phyloP scores from a whole-genome alignment of 2,113 vertebrate species.

The Prinia subflava region DNA sequence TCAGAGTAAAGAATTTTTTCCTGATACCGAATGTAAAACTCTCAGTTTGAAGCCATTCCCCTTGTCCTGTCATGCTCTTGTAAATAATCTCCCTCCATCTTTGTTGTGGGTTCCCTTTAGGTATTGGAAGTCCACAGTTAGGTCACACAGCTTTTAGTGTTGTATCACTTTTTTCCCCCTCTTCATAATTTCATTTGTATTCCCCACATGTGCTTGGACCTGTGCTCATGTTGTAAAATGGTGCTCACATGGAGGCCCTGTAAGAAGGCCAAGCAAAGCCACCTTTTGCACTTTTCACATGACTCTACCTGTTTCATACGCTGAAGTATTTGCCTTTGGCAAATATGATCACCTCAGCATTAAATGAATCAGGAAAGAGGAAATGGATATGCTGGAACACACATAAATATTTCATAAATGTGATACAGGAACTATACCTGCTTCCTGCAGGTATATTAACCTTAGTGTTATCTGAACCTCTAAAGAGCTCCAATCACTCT shows the following conservation, averaged over 20 bases:
- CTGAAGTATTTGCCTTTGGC: not conserved
- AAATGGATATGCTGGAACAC: not conserved
- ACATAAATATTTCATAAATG: not conserved
- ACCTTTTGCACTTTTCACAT: not conserved
- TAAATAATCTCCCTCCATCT: not conserved
- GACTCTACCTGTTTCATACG: not conserved
- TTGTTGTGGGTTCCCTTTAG: not conserved
- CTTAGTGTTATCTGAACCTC: not conserved
- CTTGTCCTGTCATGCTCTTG: not conserved
- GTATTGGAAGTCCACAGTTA: not conserved
- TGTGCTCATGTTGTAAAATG: accelerated
- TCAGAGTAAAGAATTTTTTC: not conserved
- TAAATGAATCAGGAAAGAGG: not conserved
- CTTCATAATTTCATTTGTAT: not conserved
- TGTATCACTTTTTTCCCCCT: not conserved
- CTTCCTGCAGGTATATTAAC: not conserved
- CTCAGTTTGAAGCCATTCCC: not conserved
- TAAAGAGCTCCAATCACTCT: not conserved
- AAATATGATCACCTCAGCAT: not conserved
- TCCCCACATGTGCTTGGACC: not conserved
- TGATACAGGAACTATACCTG: not conserved
- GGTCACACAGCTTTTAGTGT: not conserved
- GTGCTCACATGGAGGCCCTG: not conserved
- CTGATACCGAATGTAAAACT: not conserved
- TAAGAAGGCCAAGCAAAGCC: not conserved